Percentiles rank a stretch among this genome's conserved stretches.
phyloP scores from a whole-genome alignment of 2,113 vertebrate species.

The Tychaedon coryphoeus region DNA sequence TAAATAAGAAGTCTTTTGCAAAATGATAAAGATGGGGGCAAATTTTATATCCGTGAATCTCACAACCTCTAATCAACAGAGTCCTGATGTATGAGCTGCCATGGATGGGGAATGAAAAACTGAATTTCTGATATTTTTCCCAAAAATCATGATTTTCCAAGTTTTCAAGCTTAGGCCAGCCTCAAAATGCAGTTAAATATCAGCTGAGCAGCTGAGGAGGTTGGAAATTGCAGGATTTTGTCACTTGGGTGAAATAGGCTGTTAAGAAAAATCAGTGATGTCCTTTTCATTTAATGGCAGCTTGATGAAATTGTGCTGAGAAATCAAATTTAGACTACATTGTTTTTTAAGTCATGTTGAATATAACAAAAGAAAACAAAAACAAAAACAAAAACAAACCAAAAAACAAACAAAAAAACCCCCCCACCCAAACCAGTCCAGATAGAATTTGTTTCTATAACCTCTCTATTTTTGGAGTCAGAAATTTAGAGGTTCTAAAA shows the following conservation, averaged over 20 bases:
- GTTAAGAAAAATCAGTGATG: background rate
- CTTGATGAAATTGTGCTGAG: background rate
- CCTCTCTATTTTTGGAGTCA: background rate
- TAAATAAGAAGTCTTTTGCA: background rate
- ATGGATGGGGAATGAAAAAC: background rate
- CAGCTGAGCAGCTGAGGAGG: background rate
- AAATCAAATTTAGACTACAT: background rate
- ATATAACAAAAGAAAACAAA: background rate
- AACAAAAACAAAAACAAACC: too few species aligned
- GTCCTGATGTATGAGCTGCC: background rate
- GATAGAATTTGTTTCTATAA: background rate
- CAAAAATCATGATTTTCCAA: background rate
- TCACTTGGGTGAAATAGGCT: background rate
- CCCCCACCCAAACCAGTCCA: background rate
- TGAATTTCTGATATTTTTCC: background rate
- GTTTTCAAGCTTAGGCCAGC: background rate
- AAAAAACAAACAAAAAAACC: background rate
- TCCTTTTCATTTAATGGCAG: background rate
- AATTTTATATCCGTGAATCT: background rate
- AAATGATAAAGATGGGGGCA: background rate
- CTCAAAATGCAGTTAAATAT: background rate
- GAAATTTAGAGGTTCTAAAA: background rate
- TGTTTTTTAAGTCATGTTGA: background rate
- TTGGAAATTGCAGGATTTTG: background rate
- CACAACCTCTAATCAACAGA: accelerated